Base-by-base conservation (phyloP, 2,888 invertebrate species). In the Empis livida region DNA sequence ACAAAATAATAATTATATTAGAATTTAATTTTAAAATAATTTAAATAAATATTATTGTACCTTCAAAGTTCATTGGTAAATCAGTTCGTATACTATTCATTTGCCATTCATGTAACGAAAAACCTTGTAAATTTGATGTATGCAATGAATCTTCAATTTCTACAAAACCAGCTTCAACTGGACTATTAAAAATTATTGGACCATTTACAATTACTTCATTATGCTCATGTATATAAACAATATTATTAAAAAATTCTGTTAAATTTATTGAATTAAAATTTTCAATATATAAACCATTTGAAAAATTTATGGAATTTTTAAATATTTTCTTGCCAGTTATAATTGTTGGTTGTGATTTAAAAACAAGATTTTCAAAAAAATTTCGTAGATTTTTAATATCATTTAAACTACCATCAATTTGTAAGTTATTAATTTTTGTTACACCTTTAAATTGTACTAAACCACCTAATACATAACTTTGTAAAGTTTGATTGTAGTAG, bases 21-120 rank as follows among this genome's bases (percentile, higher is more conserved):
- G 14, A 38, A 27, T 23, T 20, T 11, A 14, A 14, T n/a, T 30
- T 47, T 14, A n/a, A 35, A 6, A 13, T 2, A 14, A 4, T 1
- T 4, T 5, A 5, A 16, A 32, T 9, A 37, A n/a, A n/a, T n/a
- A n/a, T n/a, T 16, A 16, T 23, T 15, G 15, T 44, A 20, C 23
- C 23, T 27, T 27, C 23, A 27, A 27, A 27, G 9, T 27, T 9
- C 5, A 8, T 8, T 27, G 23, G 23, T 8, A 8, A 27, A 27
- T 27, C 23, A 27, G 23, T 27, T 27, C 23, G 23, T 27, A 75
- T 52, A 0, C 71, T 63, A 51, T 71, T 67, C 4, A 58, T 51
- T 13, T 63, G 55, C 74, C 73, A 74, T 2, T 66, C 62, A 5
- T 54, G 55, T 2, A 73, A 47, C 44, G 65, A 59, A 46, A 70